phyloP scores from a whole-genome alignment of 2,113 vertebrate species.

The Myiagra hebetior region DNA sequence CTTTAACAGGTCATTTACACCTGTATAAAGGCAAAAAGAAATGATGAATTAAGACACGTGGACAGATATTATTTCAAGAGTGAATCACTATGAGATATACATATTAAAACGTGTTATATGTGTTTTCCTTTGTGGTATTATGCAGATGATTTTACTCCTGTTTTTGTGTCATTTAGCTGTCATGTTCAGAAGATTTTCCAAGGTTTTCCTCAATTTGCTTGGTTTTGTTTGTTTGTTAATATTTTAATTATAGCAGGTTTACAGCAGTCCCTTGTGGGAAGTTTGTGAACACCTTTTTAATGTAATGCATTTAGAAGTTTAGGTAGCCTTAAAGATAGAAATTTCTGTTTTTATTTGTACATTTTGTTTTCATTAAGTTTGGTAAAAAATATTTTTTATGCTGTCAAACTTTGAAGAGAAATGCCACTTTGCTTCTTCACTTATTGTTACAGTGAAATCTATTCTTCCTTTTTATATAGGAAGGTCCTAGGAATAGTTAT shows the following conservation, averaged over 20 bases:
- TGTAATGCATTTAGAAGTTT: neutral
- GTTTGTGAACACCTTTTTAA: neutral
- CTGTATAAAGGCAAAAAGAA: neutral
- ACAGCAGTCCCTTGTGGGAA: neutral
- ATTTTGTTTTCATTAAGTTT: neutral
- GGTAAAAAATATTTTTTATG: neutral
- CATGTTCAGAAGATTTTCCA: neutral
- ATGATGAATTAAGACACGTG: neutral
- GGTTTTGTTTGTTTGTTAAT: neutral
- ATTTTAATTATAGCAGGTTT: neutral
- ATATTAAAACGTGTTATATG: neutral
- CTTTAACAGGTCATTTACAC: neutral
- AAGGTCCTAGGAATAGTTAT: neutral
- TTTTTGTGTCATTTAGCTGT: neutral
- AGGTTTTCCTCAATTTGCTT: neutral
- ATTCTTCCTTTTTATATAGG: neutral
- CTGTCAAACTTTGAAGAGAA: neutral
- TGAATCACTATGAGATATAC: neutral
- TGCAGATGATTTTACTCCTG: neutral
- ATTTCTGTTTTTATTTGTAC: neutral
- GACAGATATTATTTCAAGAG: neutral
- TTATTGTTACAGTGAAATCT: neutral
- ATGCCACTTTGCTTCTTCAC: neutral
- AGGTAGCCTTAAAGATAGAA: neutral
- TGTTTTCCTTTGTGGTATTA: neutral